A percentile compares a stretch with the other conserved stretches of the same genome.
Evolutionary conservation across 2,797 vertebrate species (phyloP).

Genomic region (Muscicapa comitata): DNA sequence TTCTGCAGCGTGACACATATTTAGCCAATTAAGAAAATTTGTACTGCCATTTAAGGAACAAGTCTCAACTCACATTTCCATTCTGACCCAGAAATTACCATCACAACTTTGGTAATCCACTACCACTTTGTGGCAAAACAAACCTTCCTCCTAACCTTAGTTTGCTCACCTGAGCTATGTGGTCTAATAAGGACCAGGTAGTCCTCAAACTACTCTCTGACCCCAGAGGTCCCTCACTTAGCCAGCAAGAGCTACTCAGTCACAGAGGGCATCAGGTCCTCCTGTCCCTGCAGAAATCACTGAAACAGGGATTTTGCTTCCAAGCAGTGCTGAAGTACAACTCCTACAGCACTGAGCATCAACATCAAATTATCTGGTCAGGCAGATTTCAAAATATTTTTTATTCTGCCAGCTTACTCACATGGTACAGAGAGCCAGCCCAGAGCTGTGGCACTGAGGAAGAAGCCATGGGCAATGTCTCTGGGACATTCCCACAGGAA

Average conservation of each 20-base stretch:
- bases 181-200: background rate
- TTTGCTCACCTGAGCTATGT: background rate
- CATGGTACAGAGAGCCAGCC: background rate
- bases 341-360: background rate
- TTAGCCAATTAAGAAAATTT: background rate
- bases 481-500: background rate
- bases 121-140: background rate
- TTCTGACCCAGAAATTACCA: background rate
- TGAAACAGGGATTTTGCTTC: background rate
- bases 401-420: background rate
- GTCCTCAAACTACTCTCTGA: background rate
- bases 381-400: background rate
- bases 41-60: background rate
- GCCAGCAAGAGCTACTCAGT: background rate
- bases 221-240: background rate
- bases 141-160: background rate
- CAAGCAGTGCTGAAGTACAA: rapidly evolving
- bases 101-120: background rate
- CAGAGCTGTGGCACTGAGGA: background rate
- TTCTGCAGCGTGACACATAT: background rate
- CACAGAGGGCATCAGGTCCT: background rate
- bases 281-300: background rate
- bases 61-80: background rate
- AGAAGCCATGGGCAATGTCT: background rate
- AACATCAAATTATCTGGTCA: background rate